phyloP scores from a whole-genome alignment of 2,113 vertebrate species.

The Pomatostomus ruficeps region DNA sequence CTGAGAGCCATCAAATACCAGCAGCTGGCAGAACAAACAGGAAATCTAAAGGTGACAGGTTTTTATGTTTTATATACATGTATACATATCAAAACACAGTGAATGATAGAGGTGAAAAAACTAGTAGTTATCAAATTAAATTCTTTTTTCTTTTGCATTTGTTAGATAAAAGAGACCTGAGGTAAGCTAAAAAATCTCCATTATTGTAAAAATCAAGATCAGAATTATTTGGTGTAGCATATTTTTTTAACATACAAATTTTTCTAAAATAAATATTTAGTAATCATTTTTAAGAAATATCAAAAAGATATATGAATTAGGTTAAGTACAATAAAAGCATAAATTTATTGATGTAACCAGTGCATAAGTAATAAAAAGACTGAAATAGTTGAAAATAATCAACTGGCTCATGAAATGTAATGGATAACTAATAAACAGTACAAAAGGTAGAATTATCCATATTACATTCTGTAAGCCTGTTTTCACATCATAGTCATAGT shows the following conservation, averaged over 20 bases:
- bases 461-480: not conserved
- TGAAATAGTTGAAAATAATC: not conserved
- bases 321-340: not conserved
- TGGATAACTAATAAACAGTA: not conserved
- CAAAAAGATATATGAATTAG: not conserved
- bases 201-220: not conserved
- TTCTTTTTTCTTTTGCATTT: not conserved
- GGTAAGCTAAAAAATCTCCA: not conserved
- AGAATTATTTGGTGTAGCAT: not conserved
- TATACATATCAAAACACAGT: not conserved
- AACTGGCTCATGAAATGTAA: not conserved
- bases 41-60: not conserved
- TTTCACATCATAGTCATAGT: not conserved
- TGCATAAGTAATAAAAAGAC: not conserved
- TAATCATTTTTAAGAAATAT: not conserved
- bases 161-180: not conserved
- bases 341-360: not conserved
- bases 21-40: not conserved
- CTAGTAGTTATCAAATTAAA: not conserved
- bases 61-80: not conserved
- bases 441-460: not conserved
- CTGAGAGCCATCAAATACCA: not conserved
- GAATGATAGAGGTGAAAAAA: not conserved
- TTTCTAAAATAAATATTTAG: not conserved
- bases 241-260: not conserved